Conservation (phyloP, 37 sponge, comb jelly and placozoan genomes). For the Bolinopsis microptera region DNA sequence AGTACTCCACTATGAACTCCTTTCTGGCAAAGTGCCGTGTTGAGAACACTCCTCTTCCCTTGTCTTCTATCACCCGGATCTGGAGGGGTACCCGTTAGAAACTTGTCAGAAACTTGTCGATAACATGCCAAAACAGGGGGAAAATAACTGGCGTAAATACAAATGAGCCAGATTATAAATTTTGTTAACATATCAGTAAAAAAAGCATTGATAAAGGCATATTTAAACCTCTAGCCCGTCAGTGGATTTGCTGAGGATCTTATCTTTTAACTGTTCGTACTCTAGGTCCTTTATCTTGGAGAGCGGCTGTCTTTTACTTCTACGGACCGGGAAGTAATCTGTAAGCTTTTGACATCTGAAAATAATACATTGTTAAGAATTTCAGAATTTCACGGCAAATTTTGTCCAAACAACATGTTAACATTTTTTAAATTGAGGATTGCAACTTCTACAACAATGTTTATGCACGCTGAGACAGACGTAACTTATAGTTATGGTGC, state of each 20-base stretch:
- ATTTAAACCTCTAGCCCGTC: slow-evolving; percentile 58
- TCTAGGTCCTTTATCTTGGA: slow-evolving; percentile 52
- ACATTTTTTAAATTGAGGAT: too few species aligned
- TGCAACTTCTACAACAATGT: neutral
- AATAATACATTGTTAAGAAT: neutral
- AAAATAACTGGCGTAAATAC: too few species aligned
- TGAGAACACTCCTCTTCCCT: slow-evolving; percentile 86
- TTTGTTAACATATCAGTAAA: too few species aligned
- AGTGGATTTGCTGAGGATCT: slow-evolving; percentile 38
- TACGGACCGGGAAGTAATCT: slow-evolving; percentile 47
- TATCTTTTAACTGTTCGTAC: slow-evolving; percentile 25
- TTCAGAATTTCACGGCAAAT: too few species aligned
- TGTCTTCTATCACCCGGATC: slow-evolving; percentile 69
- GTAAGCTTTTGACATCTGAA: slow-evolving; percentile 58
- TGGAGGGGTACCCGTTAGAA: too few species aligned
- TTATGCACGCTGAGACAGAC: too few species aligned
- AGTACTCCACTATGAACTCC: slow-evolving; percentile 75
- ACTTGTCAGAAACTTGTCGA: too few species aligned
- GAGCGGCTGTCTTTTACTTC: slow-evolving; percentile 56
- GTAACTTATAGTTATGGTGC: too few species aligned
- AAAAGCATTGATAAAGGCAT: too few species aligned
- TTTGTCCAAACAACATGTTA: too few species aligned
- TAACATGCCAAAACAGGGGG: too few species aligned
- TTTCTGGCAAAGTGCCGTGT: slow-evolving; percentile 73
- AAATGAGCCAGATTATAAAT: too few species aligned